These are phyloP conservation scores for human DNA, from an alignment of 2,113 vertebrate species.

Conservation along the genomic window GRCh38 chr3:6495501-6496000, in stretches of 20 bases:
- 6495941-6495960: background rate
- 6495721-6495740: background rate
- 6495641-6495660: background rate
- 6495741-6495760: background rate
- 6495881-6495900: background rate
- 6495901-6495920: background rate
- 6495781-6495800: background rate
- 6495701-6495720: background rate
- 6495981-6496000: background rate
- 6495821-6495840: background rate
- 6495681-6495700: accelerated
- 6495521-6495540: background rate
- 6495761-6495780: background rate
- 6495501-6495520: background rate
- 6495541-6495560: background rate
- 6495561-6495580: background rate
- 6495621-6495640: background rate
- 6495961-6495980: background rate
- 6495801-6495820: background rate
- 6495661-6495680: background rate
- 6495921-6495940: background rate
- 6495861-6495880: background rate
- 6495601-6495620: background rate
- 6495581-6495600: background rate
- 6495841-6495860: background rate